phyloP scores from a whole-genome alignment of 30 jellyfish, hydroid and myxozoan species.

The Pseudorhiza aurosa region DNA sequence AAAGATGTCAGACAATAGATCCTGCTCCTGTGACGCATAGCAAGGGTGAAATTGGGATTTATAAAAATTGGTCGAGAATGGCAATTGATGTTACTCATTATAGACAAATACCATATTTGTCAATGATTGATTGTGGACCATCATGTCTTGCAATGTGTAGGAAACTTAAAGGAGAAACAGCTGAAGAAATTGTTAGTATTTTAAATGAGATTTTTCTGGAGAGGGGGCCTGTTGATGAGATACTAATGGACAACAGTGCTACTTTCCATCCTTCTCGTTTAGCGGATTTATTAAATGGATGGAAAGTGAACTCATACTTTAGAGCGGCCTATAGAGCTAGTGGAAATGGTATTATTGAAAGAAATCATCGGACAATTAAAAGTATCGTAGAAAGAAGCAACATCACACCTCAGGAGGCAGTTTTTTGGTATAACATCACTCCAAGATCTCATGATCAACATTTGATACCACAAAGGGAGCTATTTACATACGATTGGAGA shows the following conservation, averaged over 20 bases:
- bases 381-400: slow-evolving; percentile 1
- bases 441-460: slow-evolving; percentile 32
- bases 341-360: slow-evolving; percentile 41
- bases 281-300: background rate
- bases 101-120: slow-evolving; percentile 1
- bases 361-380: slow-evolving; percentile 31
- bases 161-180: background rate
- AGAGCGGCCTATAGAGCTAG: slow-evolving; percentile 21
- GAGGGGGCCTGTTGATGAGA: slow-evolving; percentile 31
- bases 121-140: slow-evolving; percentile 32
- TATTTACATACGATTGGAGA: slow-evolving; percentile 10
- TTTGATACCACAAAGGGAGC: slow-evolving; percentile 19
- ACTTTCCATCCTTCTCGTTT: background rate
- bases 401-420: background rate
- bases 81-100: slow-evolving; percentile 36
- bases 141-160: slow-evolving; percentile 28
- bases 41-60: background rate
- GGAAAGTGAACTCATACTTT: background rate
- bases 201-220: background rate
- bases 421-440: slow-evolving; percentile 23
- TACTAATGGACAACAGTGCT: slow-evolving; percentile 27
- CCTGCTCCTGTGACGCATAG: slow-evolving; percentile 26
- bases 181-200: background rate
- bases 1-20: slow-evolving; percentile 14
- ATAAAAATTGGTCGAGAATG: slow-evolving; percentile 16